phyloP scores from a whole-genome alignment of 2,797 vertebrate genomes.

The Telmatherina bonti region DNA sequence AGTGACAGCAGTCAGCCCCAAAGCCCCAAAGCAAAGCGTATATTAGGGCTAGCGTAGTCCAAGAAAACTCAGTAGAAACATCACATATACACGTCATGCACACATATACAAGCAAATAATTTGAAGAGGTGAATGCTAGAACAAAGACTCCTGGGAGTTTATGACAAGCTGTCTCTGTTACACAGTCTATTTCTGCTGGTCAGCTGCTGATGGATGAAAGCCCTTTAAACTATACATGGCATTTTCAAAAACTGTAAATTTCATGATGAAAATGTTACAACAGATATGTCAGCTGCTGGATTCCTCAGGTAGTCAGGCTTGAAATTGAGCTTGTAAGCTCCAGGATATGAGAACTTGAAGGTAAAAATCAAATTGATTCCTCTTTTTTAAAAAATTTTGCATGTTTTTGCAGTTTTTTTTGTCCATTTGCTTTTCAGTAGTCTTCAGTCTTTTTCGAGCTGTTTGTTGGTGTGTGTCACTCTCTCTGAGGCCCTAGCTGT shows the following conservation, averaged over 20 bases:
- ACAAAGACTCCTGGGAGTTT: constrained; percentile 31
- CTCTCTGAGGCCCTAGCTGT: constrained; percentile 45
- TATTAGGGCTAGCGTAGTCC: constrained; percentile 42
- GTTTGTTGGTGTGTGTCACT: constrained; percentile 21
- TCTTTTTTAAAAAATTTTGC: too few relatives aligned
- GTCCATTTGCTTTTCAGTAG: constrained; percentile 25
- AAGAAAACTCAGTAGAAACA: constrained; percentile 26
- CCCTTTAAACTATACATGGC: constrained; percentile 51
- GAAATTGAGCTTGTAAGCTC: constrained; percentile 24
- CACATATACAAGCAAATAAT: constrained; percentile 29
- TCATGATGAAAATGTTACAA: constrained; percentile 49
- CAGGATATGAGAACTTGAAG: constrained; percentile 21
- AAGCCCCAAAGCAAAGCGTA: constrained; percentile 38
- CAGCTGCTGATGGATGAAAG: constrained; percentile 55
- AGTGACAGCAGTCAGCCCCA: constrained; percentile 69
- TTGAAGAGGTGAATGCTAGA: constrained; percentile 20
- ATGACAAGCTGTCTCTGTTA: constrained; percentile 48
- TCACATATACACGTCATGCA: constrained; percentile 6
- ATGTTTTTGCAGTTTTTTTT: too few relatives aligned
- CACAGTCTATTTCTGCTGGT: constrained; percentile 40
- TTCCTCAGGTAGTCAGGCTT: constrained; percentile 16
- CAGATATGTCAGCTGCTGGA: constrained; percentile 35
- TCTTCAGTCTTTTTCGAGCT: constrained; percentile 6
- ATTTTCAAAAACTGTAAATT: constrained; percentile 63
- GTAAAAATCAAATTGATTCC: constrained; percentile 17